A percentile compares a stretch with the other conserved stretches of the same genome.
Evolutionary conservation across 2,113 vertebrate genomes (phyloP).

Genomic region (Setophaga petechia): DNA sequence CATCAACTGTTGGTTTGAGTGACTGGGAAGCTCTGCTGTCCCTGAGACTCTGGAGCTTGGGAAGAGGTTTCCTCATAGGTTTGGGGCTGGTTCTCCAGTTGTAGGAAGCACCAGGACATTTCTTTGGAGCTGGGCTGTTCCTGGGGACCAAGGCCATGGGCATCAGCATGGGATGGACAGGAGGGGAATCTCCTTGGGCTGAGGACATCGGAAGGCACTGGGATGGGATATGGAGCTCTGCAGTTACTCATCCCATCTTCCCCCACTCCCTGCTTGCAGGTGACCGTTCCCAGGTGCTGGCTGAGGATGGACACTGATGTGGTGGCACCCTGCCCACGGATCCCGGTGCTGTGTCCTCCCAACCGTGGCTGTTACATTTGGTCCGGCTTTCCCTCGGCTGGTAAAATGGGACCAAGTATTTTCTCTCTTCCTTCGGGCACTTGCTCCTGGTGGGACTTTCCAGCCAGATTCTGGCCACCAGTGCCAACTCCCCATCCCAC

Average conservation of each 20-base stretch:
- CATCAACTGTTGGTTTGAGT: not conserved
- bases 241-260: fast-evolving
- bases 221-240: fast-evolving
- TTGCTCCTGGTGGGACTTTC: not conserved
- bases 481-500: constrained; percentile 26
- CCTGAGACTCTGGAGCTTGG: not conserved
- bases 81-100: not conserved
- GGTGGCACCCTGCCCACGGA: fast-evolving
- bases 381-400: fast-evolving
- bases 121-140: not conserved
- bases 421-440: not conserved
- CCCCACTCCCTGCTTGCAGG: not conserved
- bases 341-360: not conserved
- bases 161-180: not conserved
- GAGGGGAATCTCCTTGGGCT: not conserved
- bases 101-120: not conserved
- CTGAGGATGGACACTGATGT: not conserved
- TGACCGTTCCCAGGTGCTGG: not conserved
- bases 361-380: fast-evolving
- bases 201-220: fast-evolving
- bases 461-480: not conserved
- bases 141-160: fast-evolving
- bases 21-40: not conserved
- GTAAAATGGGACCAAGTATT: constrained; percentile 42
- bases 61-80: not conserved